phyloP scores from a whole-genome alignment of 92 coral and sea anemone species.

The Umimayanthus chanpuru region DNA sequence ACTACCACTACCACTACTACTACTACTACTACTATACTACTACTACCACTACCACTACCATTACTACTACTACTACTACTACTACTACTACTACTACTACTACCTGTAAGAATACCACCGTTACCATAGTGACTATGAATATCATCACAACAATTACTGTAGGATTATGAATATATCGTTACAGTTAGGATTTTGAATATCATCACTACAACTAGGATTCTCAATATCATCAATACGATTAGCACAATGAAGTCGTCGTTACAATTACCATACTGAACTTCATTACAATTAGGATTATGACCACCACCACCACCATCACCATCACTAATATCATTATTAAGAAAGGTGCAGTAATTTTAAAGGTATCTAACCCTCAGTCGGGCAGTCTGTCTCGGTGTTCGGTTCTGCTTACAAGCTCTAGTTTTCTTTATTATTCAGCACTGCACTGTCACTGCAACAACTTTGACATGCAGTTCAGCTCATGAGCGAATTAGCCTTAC shows the following conservation, averaged over 20 bases:
- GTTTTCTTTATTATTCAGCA: too few relatives aligned
- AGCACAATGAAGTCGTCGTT: neutral
- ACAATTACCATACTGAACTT: neutral
- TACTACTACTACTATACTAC: neutral
- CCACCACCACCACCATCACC: neutral
- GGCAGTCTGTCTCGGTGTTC: too few relatives aligned
- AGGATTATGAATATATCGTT: neutral
- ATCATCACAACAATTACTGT: neutral
- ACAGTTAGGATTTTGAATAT: neutral
- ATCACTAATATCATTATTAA: neutral
- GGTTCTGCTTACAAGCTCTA: too few relatives aligned
- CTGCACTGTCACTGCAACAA: too few relatives aligned
- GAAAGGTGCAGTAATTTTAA: too few relatives aligned
- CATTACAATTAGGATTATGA: neutral
- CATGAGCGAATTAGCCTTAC: constrained; percentile 21
- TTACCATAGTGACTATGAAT: too few relatives aligned
- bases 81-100: too few relatives aligned
- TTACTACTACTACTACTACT: too few relatives aligned
- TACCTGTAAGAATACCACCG: too few relatives aligned
- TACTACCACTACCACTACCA: too few relatives aligned
- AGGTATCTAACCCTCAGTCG: too few relatives aligned
- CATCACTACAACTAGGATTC: neutral
- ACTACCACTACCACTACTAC: neutral
- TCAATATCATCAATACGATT: neutral
- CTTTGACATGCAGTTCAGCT: too few relatives aligned